Percentiles rank a stretch among this genome's conserved stretches.
phyloP scores from a whole-genome alignment of 2,113 vertebrate species.

The Ammodytes marinus region DNA sequence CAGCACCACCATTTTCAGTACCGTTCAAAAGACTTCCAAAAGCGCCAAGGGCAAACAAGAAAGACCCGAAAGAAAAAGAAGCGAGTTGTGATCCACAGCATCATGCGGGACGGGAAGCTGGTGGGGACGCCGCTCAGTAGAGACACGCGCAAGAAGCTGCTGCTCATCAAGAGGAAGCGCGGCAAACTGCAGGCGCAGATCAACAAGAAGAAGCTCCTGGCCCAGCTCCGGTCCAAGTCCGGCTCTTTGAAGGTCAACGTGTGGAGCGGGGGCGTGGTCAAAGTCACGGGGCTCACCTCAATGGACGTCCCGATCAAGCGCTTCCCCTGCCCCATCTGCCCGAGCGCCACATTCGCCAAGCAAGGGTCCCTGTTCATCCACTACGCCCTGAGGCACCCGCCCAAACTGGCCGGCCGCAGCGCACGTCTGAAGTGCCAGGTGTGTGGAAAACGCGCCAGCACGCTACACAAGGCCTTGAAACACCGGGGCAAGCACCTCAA shows the following conservation, averaged over 20 bases:
- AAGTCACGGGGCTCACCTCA: constrained; percentile 76
- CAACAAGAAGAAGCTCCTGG: constrained; percentile 76
- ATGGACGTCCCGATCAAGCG: constrained; percentile 80
- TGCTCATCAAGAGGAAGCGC: constrained; percentile 70
- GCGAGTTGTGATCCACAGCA: constrained; percentile 80
- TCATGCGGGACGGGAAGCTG: constrained; percentile 80
- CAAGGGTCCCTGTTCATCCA: constrained; percentile 81
- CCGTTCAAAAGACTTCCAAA: constrained; percentile 77
- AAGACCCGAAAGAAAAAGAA: constrained; percentile 79
- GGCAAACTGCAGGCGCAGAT: constrained; percentile 75
- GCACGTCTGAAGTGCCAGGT: constrained; percentile 86
- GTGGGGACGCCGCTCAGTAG: constrained; percentile 77
- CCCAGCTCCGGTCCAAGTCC: constrained; percentile 77
- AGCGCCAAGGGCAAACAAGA: constrained; percentile 62
- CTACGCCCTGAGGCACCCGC: constrained; percentile 78
- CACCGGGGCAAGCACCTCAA: constrained; percentile 84
- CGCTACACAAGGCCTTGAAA: constrained; percentile 87
- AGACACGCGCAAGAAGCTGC: constrained; percentile 75
- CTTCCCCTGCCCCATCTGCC: constrained; percentile 84
- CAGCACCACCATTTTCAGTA: constrained; percentile 81
- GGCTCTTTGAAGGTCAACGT: constrained; percentile 61
- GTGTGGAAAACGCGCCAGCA: constrained; percentile 88
- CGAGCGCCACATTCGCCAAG: constrained; percentile 79
- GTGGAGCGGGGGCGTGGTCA: constrained; percentile 78
- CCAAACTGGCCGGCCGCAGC: constrained; percentile 74